Conservation (phyloP, 2,797 vertebrate species). For the Molossus alvarezi region DNA sequence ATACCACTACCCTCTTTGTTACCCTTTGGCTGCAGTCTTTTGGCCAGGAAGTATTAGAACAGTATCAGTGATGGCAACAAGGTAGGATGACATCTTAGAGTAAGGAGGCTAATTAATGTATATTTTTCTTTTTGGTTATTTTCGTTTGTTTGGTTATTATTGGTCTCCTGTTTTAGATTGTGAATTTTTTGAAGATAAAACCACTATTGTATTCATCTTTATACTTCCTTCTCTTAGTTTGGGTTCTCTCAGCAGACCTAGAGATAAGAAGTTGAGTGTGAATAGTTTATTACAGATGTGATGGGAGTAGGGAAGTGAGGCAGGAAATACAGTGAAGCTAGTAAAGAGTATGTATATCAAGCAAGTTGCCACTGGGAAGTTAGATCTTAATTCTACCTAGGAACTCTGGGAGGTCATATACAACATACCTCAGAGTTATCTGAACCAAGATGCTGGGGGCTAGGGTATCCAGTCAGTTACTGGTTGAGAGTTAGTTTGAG, state of each 20-base stretch:
- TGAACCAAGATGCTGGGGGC: neutral
- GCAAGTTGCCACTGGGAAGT: neutral
- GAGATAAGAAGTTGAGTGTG: neutral
- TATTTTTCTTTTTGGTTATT: neutral
- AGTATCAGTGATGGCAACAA: neutral
- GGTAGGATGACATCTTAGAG: neutral
- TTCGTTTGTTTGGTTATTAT: conserved; percentile 32
- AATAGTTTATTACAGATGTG: conserved; percentile 19
- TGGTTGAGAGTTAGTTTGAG: neutral
- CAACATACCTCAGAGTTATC: neutral
- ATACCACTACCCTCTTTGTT: neutral
- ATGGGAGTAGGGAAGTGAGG: neutral
- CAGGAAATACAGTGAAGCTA: conserved; percentile 10
- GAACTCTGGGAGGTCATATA: neutral
- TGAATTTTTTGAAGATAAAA: neutral
- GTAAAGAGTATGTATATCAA: neutral
- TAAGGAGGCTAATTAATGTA: neutral
- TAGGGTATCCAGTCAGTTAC: neutral
- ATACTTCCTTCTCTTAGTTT: neutral
- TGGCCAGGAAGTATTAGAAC: neutral
- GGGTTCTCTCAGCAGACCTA: neutral
- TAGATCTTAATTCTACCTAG: neutral
- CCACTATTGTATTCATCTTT: neutral
- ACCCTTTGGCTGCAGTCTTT: neutral
- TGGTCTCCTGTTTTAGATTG: neutral